Evolutionary conservation across 2,797 vertebrate species (phyloP).

Genomic region (Oceanodroma leucorhoa): DNA sequence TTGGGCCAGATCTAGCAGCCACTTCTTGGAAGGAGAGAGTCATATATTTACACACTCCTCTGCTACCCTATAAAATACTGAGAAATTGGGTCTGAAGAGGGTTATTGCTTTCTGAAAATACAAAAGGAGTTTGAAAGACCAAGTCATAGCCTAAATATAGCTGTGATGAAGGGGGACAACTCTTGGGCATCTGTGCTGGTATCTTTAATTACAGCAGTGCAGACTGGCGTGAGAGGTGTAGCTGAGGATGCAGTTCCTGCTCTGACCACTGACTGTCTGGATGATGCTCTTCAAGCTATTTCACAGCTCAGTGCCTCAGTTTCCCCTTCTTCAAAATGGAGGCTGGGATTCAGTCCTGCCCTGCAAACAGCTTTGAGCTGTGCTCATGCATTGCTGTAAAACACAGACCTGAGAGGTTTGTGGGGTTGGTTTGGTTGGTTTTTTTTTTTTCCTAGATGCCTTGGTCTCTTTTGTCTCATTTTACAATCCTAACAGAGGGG

Average conservation of each 20-base stretch:
- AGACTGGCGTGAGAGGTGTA: not conserved
- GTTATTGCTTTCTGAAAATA: not conserved
- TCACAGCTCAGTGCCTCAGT: not conserved
- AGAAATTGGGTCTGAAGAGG: not conserved
- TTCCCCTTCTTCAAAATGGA: not conserved
- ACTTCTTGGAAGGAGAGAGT: not conserved
- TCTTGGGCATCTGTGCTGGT: not conserved
- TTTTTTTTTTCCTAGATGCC: accelerated
- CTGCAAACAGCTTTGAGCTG: not conserved
- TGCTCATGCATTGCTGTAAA: not conserved
- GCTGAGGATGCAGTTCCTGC: not conserved
- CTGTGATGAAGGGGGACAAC: not conserved
- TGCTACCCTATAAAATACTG: not conserved
- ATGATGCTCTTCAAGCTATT: not conserved
- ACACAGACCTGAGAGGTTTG: not conserved
- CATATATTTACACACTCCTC: not conserved
- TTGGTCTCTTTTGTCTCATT: not conserved
- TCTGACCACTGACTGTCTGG: not conserved
- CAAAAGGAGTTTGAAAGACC: not conserved
- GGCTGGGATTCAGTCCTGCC: not conserved
- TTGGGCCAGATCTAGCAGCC: not conserved
- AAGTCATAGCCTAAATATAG: not conserved
- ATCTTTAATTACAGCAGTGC: not conserved
- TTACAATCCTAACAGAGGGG: not conserved
- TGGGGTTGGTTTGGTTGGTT: not conserved